These are phyloP conservation scores for Drosophila subobscura DNA, from an alignment of 1,140 invertebrate genomes.

Conservation along the genomic window DNA sequence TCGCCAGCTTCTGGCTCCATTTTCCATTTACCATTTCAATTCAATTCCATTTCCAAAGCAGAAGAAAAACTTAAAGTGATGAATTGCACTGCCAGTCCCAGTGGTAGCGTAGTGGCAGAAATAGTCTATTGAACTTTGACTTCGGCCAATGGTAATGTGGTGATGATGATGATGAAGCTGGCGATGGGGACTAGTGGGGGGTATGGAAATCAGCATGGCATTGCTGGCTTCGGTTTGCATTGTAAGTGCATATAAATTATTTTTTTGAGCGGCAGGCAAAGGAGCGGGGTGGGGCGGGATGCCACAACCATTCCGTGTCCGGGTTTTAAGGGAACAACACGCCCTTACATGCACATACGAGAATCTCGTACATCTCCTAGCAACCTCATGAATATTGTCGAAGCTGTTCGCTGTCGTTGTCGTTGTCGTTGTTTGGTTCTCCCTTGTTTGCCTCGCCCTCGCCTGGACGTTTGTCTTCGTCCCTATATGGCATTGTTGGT, in stretches of 20 bases:
- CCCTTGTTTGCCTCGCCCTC: constrained; percentile 20
- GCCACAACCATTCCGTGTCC: constrained; percentile 14
- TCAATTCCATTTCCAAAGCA: constrained; percentile 15
- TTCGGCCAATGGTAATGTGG: constrained; percentile 31
- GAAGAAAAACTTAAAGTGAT: constrained; percentile 33
- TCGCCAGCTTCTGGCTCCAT: not conserved
- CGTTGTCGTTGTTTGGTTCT: constrained; percentile 24
- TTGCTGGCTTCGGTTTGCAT: constrained; percentile 4
- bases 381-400: constrained; percentile 33
- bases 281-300: constrained; percentile 15
- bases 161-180: not conserved
- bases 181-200: not conserved
- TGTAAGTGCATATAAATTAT: constrained; percentile 51
- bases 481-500: constrained; percentile 36
- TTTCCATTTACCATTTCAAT: constrained; percentile 4
- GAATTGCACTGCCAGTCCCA: constrained; percentile 21
- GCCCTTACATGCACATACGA: constrained; percentile 13
- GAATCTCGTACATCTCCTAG: constrained; percentile 2
- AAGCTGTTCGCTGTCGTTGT: not conserved
- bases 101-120: not conserved
- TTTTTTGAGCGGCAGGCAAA: constrained; percentile 36
- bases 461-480: not conserved
- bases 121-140: constrained; percentile 47
- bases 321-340: constrained; percentile 8
- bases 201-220: not conserved